Conservation (phyloP, 2,888 invertebrate species). For the Apomyelois bistriatella region DNA sequence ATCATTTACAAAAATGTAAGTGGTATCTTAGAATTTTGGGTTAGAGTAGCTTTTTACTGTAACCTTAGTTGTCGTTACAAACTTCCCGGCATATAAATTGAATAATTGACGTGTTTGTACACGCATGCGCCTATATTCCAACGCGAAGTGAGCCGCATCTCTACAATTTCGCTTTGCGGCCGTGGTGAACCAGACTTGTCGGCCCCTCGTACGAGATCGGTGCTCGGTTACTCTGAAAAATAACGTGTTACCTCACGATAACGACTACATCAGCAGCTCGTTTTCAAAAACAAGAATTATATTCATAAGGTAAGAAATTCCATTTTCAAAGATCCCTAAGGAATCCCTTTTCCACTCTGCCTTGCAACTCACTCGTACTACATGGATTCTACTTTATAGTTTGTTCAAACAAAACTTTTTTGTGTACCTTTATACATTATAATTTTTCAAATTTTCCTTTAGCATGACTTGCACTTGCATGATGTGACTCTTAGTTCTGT, state of each 20-base stretch:
- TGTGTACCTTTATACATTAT: not conserved
- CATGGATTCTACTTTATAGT: constrained; percentile 16
- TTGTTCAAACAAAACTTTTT: constrained; percentile 25
- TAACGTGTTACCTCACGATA: constrained; percentile 13
- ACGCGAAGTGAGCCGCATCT: constrained; percentile 51
- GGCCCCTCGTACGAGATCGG: constrained; percentile 27
- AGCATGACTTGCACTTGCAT: constrained; percentile 16
- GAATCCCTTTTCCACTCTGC: constrained; percentile 3
- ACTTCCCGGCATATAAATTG: constrained; percentile 50
- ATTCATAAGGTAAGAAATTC: constrained; percentile 14
- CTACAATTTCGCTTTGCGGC: constrained; percentile 18
- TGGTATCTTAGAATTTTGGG: too few species aligned
- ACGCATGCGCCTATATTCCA: constrained; percentile 57
- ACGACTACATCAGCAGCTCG: constrained; percentile 5
- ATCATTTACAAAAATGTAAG: too few species aligned
- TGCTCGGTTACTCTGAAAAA: constrained; percentile 20
- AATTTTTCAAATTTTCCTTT: constrained; percentile 5
- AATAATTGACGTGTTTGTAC: constrained; percentile 50
- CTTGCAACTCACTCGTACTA: constrained; percentile 26
- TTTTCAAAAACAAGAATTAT: constrained; percentile 1
- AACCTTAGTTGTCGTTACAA: constrained; percentile 18
- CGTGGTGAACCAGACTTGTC: constrained; percentile 26
- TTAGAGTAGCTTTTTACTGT: constrained; percentile 2
- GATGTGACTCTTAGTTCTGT: constrained; percentile 27
- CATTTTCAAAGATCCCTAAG: not conserved